Evolutionary conservation across 2,888 invertebrate species (phyloP), one percentile per base, ranked within the genome.

Genomic region (Pseudoips prasinana): DNA sequence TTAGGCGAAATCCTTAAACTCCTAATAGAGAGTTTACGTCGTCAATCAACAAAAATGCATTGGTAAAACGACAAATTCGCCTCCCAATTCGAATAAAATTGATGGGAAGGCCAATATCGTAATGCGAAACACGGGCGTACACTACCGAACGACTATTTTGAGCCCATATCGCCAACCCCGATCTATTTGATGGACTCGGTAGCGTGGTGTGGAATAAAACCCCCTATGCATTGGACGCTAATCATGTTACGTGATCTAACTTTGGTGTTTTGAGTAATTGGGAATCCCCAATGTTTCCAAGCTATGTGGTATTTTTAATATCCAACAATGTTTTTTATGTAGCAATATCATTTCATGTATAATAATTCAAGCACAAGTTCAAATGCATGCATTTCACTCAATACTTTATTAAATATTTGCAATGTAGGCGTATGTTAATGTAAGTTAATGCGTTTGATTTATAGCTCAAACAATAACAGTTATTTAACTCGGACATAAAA

Each of bases 101-200:
- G 72, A 79, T 76, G 65, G 69, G 58, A 55, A 69, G 64, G 61
- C 71, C 81, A 87, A 85, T 85, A 84, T 70, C 73, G 77, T 82
- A 85, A 85, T 83, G 83, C 64, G 68, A 74, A 78, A 69, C 65
- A 59, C 73, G 69, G 65, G 48, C 58, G 51, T 54, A 53, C 49
- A 56, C 58, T 57, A 50, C 56, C 64, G 68, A 69, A 66, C 74
- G 70, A 73, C 70, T 73, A 70, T 74, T 73, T 68, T 61, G 74
- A 74, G 73, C 64, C 66, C 64, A 55, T 85, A 85, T 86, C 85
- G 69, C 60, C 47, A 48, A 46, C 58, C 38, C 61, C 71, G 79
- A 87, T 86, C 85, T 87, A 76, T 85, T 84, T 85, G 85, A 85
- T 82, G 79, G 77, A 81, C 70, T 73, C 70, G 64, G 67, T 63